These are phyloP conservation scores for Erpobdella octoculata DNA, from an alignment of 2,888 invertebrate species.

Conservation along the genomic window DNA sequence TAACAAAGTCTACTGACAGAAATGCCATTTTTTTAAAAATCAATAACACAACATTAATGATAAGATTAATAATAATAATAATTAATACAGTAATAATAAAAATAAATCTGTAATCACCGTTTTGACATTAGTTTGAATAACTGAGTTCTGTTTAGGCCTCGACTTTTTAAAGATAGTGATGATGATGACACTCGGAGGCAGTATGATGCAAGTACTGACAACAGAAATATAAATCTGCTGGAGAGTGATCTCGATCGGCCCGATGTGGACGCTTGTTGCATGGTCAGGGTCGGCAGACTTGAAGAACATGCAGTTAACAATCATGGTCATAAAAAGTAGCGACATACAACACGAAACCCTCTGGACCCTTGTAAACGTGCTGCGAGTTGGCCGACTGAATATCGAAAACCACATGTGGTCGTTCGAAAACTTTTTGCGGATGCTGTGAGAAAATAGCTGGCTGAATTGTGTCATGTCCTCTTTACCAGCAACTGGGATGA, in stretches of 20 bases:
- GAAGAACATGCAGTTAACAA: slow-evolving; percentile 53
- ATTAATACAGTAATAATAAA: background rate
- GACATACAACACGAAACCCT: slow-evolving; percentile 50
- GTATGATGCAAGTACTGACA: slow-evolving; percentile 48
- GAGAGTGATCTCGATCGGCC: slow-evolving; percentile 53
- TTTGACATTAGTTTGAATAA: slow-evolving; percentile 15
- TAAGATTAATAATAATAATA: too few relatives aligned
- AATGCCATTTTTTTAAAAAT: too few relatives aligned
- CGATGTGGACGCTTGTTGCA: slow-evolving; percentile 46
- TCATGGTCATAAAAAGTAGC: slow-evolving; percentile 51
- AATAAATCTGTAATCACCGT: background rate
- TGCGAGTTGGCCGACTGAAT: slow-evolving; percentile 48
- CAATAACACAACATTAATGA: too few relatives aligned
- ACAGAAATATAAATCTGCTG: slow-evolving; percentile 51
- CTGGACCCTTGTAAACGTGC: slow-evolving; percentile 52
- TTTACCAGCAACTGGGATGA: slow-evolving; percentile 49
- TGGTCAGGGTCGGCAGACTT: slow-evolving; percentile 33
- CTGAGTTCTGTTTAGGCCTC: slow-evolving; percentile 44
- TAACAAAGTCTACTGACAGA: too few relatives aligned
- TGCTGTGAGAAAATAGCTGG: slow-evolving; percentile 43
- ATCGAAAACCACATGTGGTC: slow-evolving; percentile 52
- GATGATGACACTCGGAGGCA: slow-evolving; percentile 48
- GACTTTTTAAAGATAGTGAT: slow-evolving; percentile 48
- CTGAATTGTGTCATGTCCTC: slow-evolving; percentile 50
- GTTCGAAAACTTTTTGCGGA: slow-evolving; percentile 50